Evolutionary conservation across 2,113 vertebrate species (phyloP).

Genomic region (Dicerorhinus sumatrensis): DNA sequence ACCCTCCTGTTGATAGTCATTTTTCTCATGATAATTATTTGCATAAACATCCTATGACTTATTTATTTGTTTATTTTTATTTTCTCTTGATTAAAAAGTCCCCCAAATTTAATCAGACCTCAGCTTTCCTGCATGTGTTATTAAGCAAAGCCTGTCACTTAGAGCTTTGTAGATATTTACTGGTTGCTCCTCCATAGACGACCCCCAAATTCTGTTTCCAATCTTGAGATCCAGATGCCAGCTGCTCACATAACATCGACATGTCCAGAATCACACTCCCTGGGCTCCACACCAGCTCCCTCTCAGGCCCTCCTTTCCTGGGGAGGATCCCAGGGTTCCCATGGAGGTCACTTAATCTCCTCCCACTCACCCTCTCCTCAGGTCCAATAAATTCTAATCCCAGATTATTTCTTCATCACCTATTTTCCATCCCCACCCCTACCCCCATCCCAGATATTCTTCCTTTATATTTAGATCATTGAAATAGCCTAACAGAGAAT

Average conservation of each 20-base stretch:
- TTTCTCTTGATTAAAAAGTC: background rate
- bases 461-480: background rate
- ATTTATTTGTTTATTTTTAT: background rate
- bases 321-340: background rate
- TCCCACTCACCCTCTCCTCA: background rate
- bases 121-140: background rate
- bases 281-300: background rate
- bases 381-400: background rate
- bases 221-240: background rate
- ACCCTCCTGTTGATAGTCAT: background rate
- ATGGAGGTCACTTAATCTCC: background rate
- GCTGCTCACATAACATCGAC: background rate
- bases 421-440: background rate
- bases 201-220: background rate
- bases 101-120: background rate
- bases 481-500: background rate
- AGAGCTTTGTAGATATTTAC: background rate
- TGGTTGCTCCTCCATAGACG: too few species aligned
- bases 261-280: background rate
- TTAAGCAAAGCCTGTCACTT: background rate
- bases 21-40: background rate
- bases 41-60: background rate
- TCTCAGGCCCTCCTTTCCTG: accelerated
- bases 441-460: background rate
- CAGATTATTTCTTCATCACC: background rate